These are phyloP conservation scores for Dasypolia templi DNA, from an alignment of 2,888 invertebrate genomes.

Conservation along the genomic window DNA sequence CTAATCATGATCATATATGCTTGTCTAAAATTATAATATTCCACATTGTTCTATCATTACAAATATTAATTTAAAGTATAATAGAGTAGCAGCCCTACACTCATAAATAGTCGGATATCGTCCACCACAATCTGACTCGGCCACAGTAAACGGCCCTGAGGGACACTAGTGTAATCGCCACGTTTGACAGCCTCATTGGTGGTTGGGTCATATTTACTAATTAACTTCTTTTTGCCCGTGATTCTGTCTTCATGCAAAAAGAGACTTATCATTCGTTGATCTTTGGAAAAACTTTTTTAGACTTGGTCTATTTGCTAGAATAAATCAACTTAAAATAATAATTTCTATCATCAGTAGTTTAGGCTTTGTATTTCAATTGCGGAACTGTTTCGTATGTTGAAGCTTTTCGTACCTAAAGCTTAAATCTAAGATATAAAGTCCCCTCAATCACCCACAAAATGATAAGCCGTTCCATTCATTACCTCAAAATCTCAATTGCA, in stretches of 20 bases:
- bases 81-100: slow-evolving; percentile 3
- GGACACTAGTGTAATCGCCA: slow-evolving; percentile 44
- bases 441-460: slow-evolving; percentile 39
- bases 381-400: background rate
- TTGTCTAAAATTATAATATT: background rate
- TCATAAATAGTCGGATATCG: slow-evolving; percentile 31
- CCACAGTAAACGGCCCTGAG: slow-evolving; percentile 42
- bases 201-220: slow-evolving; percentile 40
- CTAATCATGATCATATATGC: background rate
- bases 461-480: slow-evolving; percentile 54
- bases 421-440: slow-evolving; percentile 9
- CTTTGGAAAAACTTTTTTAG: background rate
- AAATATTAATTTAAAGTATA: background rate
- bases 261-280: background rate
- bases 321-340: background rate
- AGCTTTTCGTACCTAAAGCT: background rate
- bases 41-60: background rate
- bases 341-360: background rate
- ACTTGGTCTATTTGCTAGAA: no score
- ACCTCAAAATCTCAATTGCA: slow-evolving; percentile 47
- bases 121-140: slow-evolving; percentile 32
- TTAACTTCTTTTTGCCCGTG: background rate
- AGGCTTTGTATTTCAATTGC: background rate
- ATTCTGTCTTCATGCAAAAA: slow-evolving; percentile 8
- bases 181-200: slow-evolving; percentile 31